Evolutionary conservation across 2,113 vertebrate genomes (phyloP).

Genomic region (Paratilapia polleni): DNA sequence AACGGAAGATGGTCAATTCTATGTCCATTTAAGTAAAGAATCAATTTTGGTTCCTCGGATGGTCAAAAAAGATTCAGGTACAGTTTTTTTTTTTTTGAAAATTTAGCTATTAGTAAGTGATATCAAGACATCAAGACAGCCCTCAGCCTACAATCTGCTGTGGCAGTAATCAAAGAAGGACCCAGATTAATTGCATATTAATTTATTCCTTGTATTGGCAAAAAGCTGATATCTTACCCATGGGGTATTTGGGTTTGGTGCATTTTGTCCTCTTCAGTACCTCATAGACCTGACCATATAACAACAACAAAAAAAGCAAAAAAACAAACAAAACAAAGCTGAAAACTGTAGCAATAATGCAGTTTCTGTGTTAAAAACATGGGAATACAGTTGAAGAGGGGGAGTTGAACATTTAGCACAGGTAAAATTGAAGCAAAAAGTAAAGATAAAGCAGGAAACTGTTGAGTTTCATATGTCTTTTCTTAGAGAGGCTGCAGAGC

Average conservation of each 20-base stretch:
- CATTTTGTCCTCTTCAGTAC: conserved; percentile 93
- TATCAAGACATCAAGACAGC: neutral
- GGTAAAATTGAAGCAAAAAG: neutral
- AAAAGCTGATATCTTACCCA: conserved; percentile 84
- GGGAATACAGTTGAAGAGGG: neutral
- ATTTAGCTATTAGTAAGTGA: neutral
- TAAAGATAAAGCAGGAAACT: neutral
- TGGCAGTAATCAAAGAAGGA: neutral
- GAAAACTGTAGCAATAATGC: neutral
- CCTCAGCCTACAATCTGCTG: neutral
- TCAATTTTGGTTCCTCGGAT: no score
- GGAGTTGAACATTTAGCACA: neutral
- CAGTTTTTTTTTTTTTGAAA: no score
- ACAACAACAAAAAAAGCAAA: neutral
- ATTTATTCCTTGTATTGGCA: neutral
- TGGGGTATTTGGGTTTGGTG: conserved; percentile 87
- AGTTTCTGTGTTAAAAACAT: neutral
- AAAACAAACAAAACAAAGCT: no score
- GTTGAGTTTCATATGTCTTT: neutral
- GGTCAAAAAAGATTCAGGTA: no score
- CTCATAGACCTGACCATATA: conserved; percentile 87
- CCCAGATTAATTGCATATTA: conserved; percentile 5
- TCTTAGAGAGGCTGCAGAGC: neutral
- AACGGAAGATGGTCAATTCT: neutral
- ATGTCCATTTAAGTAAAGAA: neutral